Evolutionary conservation across 2,797 vertebrate species (phyloP).

Genomic region (Manis crassicaudata): DNA sequence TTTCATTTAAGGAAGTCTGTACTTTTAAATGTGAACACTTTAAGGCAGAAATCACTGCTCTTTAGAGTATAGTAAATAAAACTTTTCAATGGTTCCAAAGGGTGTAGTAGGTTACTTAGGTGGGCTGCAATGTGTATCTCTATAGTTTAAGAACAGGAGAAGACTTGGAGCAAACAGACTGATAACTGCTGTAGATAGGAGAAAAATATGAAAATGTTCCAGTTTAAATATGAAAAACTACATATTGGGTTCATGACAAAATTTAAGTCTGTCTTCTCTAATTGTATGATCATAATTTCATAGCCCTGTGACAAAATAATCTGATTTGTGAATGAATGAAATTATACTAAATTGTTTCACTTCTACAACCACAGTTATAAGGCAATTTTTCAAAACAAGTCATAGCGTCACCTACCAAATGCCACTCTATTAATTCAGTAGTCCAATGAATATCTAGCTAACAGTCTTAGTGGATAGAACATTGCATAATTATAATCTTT

Average conservation of each 20-base stretch:
- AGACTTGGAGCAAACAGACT: constrained; percentile 50
- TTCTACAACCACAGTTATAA: not conserved
- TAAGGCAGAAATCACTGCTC: constrained; percentile 57
- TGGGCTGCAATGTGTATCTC: constrained; percentile 30
- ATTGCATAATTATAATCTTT: not conserved
- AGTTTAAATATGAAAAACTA: not conserved
- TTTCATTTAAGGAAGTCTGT: constrained; percentile 54
- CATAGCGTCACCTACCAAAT: not conserved
- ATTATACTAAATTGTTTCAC: not conserved
- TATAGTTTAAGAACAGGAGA: constrained; percentile 18
- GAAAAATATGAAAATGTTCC: not conserved
- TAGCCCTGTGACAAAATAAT: not conserved
- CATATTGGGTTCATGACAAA: not conserved
- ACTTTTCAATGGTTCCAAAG: constrained; percentile 59
- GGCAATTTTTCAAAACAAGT: not conserved
- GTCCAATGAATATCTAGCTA: not conserved
- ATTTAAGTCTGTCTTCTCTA: not conserved
- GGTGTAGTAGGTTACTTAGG: constrained; percentile 65
- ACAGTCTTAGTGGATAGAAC: not conserved
- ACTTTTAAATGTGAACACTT: constrained; percentile 62
- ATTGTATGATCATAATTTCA: not conserved
- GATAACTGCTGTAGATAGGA: not conserved
- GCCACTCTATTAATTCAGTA: not conserved
- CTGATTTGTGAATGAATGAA: constrained; percentile 11
- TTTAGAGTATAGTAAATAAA: constrained; percentile 67